Conservation (phyloP, 2,888 invertebrate species). For the Scaptomyza tumidula region DNA sequence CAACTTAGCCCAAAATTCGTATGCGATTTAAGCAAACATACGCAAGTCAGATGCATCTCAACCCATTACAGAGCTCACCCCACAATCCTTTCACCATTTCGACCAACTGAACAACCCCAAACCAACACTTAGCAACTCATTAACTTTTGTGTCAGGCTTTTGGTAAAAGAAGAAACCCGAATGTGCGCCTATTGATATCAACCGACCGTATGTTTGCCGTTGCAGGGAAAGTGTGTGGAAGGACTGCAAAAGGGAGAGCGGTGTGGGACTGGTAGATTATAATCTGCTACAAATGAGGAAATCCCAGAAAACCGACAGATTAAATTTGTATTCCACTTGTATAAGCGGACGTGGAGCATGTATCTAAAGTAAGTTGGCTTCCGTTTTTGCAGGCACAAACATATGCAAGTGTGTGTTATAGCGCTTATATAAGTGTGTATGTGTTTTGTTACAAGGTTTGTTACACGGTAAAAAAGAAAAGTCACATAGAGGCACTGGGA, state of each 20-base stretch:
- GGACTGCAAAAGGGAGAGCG: not conserved
- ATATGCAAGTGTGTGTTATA: not conserved
- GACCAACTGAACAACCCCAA: not conserved
- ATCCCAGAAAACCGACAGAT: conserved; percentile 71
- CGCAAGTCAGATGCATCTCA: conserved; percentile 6
- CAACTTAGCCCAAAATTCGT: conserved; percentile 24
- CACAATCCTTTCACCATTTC: not conserved
- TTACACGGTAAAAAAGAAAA: conserved; percentile 53
- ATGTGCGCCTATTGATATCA: conserved; percentile 55
- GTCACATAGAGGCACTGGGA: conserved; percentile 41
- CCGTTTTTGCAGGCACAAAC: conserved; percentile 22
- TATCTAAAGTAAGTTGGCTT: conserved; percentile 57
- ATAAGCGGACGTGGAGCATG: conserved; percentile 58
- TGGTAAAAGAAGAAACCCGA: conserved; percentile 34
- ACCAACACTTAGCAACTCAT: conserved; percentile 64
- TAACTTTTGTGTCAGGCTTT: conserved; percentile 44
- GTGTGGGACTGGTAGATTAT: conserved; percentile 42
- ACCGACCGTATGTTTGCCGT: conserved; percentile 8
- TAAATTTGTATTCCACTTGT: conserved; percentile 72
- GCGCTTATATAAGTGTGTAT: not conserved
- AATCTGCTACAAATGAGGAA: conserved; percentile 73
- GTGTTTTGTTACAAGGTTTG: conserved; percentile 44
- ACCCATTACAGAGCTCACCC: not conserved
- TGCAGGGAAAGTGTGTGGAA: not conserved
- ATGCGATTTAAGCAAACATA: not conserved